These are phyloP conservation scores for Luehdorfia chinensis DNA, from an alignment of 1,140 invertebrate species.

Conservation along the genomic window DNA sequence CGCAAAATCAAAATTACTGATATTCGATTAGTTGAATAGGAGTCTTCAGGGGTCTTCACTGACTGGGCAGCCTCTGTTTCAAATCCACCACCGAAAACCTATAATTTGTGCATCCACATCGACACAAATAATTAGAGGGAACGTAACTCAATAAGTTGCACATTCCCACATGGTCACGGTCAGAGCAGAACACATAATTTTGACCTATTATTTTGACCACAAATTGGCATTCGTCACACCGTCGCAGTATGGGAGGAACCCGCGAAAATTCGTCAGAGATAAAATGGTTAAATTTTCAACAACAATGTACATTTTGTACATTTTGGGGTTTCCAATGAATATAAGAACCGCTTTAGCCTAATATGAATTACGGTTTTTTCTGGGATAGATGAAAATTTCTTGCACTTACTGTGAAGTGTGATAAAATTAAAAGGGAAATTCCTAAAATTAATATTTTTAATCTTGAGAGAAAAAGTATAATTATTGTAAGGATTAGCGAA, in stretches of 20 bases:
- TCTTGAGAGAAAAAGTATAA: too few relatives aligned
- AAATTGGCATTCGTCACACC: constrained; percentile 48
- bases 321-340: too few relatives aligned
- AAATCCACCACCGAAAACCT: constrained; percentile 44
- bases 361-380: too few relatives aligned
- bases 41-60: constrained; percentile 21
- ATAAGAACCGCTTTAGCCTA: too few relatives aligned
- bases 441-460: too few relatives aligned
- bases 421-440: too few relatives aligned
- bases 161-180: constrained; percentile 56
- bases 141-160: constrained; percentile 58
- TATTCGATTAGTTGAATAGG: constrained; percentile 4
- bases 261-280: too few relatives aligned
- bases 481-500: too few relatives aligned
- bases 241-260: constrained; percentile 16
- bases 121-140: constrained; percentile 59
- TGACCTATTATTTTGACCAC: constrained; percentile 66
- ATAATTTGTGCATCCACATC: constrained; percentile 70
- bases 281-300: too few relatives aligned
- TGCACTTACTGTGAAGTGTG: too few relatives aligned
- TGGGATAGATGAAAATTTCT: too few relatives aligned
- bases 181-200: constrained; percentile 67
- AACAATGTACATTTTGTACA: too few relatives aligned
- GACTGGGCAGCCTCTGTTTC: constrained; percentile 32
- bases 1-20: neutral